A percentile compares a stretch with the other conserved stretches of the same genome.
Evolutionary conservation across 2,113 vertebrate species (phyloP).

Genomic region (Ifrita kowaldi): DNA sequence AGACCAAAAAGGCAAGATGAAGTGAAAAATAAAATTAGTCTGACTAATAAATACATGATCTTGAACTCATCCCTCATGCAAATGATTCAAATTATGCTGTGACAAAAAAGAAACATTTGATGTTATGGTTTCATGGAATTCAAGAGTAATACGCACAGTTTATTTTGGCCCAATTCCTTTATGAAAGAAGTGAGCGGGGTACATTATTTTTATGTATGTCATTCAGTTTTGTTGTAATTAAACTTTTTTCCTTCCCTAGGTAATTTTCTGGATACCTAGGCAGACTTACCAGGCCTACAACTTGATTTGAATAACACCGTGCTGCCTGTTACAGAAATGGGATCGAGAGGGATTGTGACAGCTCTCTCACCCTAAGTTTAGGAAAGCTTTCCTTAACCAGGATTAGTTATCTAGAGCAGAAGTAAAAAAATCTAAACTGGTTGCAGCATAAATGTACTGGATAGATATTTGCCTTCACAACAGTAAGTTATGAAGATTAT

Average conservation of each 20-base stretch:
- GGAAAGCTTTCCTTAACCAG: not conserved
- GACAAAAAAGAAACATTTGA: not conserved
- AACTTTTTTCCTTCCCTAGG: not conserved
- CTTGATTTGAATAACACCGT: not conserved
- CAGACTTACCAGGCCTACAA: not conserved
- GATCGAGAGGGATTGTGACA: not conserved
- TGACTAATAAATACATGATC: not conserved
- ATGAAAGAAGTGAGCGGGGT: not conserved
- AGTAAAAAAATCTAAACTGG: not conserved
- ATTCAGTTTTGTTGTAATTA: not conserved
- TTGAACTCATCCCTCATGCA: not conserved
- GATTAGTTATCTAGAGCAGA: not conserved
- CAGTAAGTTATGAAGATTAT: not conserved
- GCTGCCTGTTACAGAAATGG: not conserved
- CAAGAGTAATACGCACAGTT: not conserved
- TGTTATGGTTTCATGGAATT: not conserved
- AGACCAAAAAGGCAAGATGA: not conserved
- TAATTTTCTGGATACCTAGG: not conserved
- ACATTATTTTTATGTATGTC: not conserved
- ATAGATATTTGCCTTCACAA: not conserved
- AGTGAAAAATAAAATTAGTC: not conserved
- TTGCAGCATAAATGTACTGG: not conserved
- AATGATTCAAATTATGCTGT: not conserved
- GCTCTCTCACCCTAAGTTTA: not conserved
- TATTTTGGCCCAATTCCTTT: not conserved